Conservation (phyloP, 92 coral and sea anemone genomes). For the Plumapathes pennacea region DNA sequence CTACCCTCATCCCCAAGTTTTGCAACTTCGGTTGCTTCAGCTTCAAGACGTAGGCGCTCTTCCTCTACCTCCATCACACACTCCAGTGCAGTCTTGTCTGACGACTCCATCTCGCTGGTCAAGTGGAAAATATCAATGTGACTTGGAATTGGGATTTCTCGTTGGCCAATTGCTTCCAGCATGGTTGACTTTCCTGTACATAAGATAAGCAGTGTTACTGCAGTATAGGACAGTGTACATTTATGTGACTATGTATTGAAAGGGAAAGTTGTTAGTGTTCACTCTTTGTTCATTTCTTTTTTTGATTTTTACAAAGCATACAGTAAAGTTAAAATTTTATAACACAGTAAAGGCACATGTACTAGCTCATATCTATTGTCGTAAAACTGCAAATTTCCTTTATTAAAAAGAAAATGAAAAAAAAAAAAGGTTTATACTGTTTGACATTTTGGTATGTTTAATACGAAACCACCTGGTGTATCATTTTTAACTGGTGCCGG, state of each 20-base stretch:
- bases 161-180: conserved; percentile 80
- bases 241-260: not conserved
- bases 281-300: not conserved
- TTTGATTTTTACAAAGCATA: not conserved
- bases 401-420: too few relatives aligned
- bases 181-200: conserved; percentile 91
- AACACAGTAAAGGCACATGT: too few relatives aligned
- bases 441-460: too few relatives aligned
- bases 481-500: too few relatives aligned
- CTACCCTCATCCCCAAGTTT: conserved; percentile 93
- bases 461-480: too few relatives aligned
- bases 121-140: conserved; percentile 94
- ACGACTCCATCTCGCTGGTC: conserved; percentile 84
- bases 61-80: conserved; percentile 97
- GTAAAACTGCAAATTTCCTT: too few relatives aligned
- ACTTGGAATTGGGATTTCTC: conserved; percentile 88
- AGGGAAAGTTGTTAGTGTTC: not conserved
- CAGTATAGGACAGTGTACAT: not conserved
- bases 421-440: too few relatives aligned
- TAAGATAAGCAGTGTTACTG: not conserved
- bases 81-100: conserved; percentile 89
- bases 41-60: conserved; percentile 84
- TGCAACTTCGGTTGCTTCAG: conserved; percentile 83
- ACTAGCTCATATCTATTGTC: too few relatives aligned
- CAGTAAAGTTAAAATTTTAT: too few relatives aligned